Percentiles rank a stretch among this genome's conserved stretches.
phyloP scores from a whole-genome alignment of 2,113 vertebrate species.

The Stomatorhinus ivindoensis region DNA sequence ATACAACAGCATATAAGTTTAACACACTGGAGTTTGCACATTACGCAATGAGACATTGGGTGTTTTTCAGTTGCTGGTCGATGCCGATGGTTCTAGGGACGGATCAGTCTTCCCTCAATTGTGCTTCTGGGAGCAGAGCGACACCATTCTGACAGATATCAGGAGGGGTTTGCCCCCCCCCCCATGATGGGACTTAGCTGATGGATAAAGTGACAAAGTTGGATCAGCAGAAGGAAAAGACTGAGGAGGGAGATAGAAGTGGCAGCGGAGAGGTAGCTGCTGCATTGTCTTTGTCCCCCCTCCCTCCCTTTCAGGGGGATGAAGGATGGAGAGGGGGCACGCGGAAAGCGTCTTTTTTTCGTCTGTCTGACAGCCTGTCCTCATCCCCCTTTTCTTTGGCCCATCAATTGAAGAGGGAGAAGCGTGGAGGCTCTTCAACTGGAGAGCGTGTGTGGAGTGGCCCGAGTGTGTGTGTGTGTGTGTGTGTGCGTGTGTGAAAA shows the following conservation, averaged over 20 bases:
- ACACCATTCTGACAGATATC: background rate
- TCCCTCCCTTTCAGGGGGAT: background rate
- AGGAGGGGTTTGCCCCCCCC: background rate
- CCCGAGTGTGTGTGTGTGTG: background rate
- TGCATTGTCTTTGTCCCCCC: slow-evolving; percentile 16
- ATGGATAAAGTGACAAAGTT: slow-evolving; percentile 21
- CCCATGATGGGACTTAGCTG: slow-evolving; percentile 7
- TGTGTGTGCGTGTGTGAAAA: background rate
- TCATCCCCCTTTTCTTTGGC: slow-evolving; percentile 16
- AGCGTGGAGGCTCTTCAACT: slow-evolving; percentile 27
- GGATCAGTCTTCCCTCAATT: background rate
- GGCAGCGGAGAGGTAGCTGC: slow-evolving; percentile 6
- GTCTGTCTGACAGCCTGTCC: slow-evolving; percentile 19
- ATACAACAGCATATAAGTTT: background rate
- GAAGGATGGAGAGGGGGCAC: slow-evolving; percentile 11
- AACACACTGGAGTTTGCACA: background rate
- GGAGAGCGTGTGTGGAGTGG: slow-evolving; percentile 5
- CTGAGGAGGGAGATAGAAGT: slow-evolving; percentile 14
- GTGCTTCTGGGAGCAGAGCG: background rate
- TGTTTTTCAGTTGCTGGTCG: background rate
- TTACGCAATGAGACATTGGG: background rate
- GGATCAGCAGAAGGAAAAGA: slow-evolving; percentile 15
- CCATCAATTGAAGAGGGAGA: slow-evolving; percentile 20
- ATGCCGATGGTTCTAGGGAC: background rate
- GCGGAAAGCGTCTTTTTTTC: slow-evolving; percentile 23